Percentiles rank a stretch among this genome's conserved stretches.
Evolutionary conservation across 2,797 vertebrate genomes (phyloP).

Genomic region (Myotis planiceps): DNA sequence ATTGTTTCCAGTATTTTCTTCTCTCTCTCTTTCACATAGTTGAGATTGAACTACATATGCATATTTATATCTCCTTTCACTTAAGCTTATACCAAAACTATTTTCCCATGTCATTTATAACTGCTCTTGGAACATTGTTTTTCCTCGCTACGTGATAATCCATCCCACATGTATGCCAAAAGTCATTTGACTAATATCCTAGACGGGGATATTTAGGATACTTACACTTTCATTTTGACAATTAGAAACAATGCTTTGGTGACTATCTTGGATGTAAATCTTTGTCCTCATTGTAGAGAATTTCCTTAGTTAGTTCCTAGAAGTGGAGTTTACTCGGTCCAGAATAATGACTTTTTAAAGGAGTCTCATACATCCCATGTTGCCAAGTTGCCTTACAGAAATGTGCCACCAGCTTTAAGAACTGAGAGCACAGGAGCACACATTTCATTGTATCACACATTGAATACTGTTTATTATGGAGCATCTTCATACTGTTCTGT

Average conservation of each 20-base stretch:
- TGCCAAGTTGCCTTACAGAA: not conserved
- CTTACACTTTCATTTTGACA: constrained; percentile 4
- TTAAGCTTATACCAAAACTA: not conserved
- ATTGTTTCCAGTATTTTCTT: not conserved
- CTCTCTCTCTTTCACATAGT: not conserved
- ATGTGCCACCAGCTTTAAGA: not conserved
- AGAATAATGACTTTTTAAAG: not conserved
- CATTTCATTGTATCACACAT: not conserved
- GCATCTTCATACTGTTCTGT: not conserved
- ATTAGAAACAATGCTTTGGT: constrained; percentile 46
- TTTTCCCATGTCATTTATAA: not conserved
- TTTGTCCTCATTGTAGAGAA: constrained; percentile 18
- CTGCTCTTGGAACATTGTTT: not conserved
- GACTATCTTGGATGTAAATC: constrained; percentile 48
- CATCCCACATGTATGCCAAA: not conserved
- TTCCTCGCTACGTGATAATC: constrained; percentile 49
- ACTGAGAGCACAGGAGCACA: not conserved
- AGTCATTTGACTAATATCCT: not conserved
- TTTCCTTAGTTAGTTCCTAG: constrained; percentile 55
- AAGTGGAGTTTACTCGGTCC: not conserved
- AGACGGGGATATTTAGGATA: not conserved
- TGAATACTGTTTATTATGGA: not conserved
- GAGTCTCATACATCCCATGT: not conserved
- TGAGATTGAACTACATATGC: not conserved
- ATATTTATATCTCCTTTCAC: not conserved